Base-by-base conservation (phyloP, 37 sponge, comb jelly and placozoan genomes). In the Chondrilla cf. caribensis region DNA sequence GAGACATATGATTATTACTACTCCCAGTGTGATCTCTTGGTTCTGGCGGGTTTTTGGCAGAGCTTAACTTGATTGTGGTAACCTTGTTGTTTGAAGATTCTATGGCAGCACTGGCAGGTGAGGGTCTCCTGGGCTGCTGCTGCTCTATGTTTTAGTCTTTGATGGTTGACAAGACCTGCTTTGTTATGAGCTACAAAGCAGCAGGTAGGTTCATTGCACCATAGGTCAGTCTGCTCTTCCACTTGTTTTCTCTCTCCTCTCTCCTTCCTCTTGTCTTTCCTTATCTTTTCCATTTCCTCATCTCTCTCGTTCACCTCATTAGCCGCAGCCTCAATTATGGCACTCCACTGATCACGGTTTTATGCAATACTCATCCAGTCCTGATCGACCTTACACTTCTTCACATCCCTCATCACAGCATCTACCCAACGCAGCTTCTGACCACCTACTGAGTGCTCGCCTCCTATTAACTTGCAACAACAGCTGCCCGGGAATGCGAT, bases 331-430 rank as follows among this genome's bases (percentile, higher is more conserved):
- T 18, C 11, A 11, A 18, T n/a, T n/a, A n/a, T n/a, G n/a, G n/a
- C n/a, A n/a, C n/a, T n/a, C n/a, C n/a, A n/a, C n/a, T n/a, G n/a
- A 54, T 54, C 57, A 54, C 57, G 57, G 57, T 54, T 54, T 54
- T 54, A 17, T 54, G 57, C 57, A 54, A 54, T 54, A 54, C 57
- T 54, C 57, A 54, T 54, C 57, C 57, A 54, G 57, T 54, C 57
- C 57, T 54, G 11, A 54, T 17, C 57, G 17, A 54, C 17, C 11
- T 17, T 54, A 54, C 57, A 54, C 17, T 54, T 54, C 57, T 54
- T 54, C 57, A 54, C 11, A 17, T 54, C 57, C 57, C 57, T 54
- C 57, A 54, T 54, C 57, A 54, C 57, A 54, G 17, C 57, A 54
- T 54, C 57, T 54, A 54, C 57, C 57, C 57, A 54, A 54, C 57